Conservation (phyloP, 2,113 vertebrate species). For the Typhlomys cinereus region DNA sequence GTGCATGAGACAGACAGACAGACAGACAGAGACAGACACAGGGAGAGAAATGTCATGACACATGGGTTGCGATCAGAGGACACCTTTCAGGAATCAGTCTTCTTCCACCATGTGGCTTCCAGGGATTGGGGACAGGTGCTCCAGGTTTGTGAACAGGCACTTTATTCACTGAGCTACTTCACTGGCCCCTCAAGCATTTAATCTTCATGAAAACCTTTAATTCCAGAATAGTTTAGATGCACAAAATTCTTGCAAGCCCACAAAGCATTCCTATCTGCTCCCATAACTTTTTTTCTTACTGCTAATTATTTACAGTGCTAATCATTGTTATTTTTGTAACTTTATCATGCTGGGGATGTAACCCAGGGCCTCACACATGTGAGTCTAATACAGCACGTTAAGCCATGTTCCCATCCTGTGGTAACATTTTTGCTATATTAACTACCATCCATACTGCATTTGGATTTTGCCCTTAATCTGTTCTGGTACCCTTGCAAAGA, state of each 20-base stretch:
- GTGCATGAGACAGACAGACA: too few species aligned
- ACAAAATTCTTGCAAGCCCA: neutral
- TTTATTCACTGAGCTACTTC: too few species aligned
- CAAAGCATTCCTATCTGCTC: neutral
- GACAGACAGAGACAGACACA: too few species aligned
- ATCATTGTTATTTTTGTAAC: neutral
- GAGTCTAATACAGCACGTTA: neutral
- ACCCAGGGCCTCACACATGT: neutral
- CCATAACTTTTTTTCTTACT: neutral
- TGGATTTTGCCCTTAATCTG: neutral
- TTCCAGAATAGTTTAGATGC: neutral
- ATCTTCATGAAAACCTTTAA: neutral
- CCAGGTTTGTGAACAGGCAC: too few species aligned
- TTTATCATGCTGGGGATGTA: neutral
- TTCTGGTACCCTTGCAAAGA: neutral
- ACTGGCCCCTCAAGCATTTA: too few species aligned
- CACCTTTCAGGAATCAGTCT: too few species aligned
- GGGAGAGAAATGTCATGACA: too few species aligned
- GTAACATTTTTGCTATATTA: neutral
- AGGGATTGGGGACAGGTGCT: too few species aligned
- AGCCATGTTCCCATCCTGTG: neutral
- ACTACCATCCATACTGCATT: neutral
- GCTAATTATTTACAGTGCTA: neutral
- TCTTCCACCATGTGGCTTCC: too few species aligned
- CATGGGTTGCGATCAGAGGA: too few species aligned